Percentiles rank a stretch among this genome's conserved stretches.
Conservation (phyloP, 2,888 invertebrate species). For the Noctua pronuba region DNA sequence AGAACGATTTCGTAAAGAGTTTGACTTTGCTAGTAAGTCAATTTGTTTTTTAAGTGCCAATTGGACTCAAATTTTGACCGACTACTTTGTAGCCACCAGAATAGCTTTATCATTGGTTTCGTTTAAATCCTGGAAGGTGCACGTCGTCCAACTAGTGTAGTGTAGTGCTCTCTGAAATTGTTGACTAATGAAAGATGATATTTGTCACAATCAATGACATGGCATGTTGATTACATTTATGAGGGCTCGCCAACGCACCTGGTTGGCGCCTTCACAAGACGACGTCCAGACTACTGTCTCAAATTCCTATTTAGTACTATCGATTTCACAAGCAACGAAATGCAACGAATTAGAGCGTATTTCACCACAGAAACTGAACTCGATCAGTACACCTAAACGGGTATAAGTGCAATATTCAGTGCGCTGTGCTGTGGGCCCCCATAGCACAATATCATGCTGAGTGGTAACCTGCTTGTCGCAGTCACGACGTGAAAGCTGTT, state of each 20-base stretch:
- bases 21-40: not conserved
- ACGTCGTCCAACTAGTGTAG: not conserved
- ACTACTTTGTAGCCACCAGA: not conserved
- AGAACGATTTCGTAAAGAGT: not conserved
- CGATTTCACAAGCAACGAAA: not conserved
- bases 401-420: too few relatives aligned
- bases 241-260: slow-evolving; percentile 60
- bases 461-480: too few relatives aligned
- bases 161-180: not conserved
- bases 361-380: not conserved
- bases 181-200: slow-evolving; percentile 9
- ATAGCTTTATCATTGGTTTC: not conserved
- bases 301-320: slow-evolving; percentile 13
- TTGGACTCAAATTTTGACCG: not conserved
- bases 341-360: not conserved
- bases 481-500: too few relatives aligned
- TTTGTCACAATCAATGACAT: slow-evolving; percentile 32
- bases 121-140: not conserved
- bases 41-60: not conserved
- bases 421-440: too few relatives aligned
- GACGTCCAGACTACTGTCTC: not conserved
- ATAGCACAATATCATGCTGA: too few relatives aligned
- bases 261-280: slow-evolving; percentile 30
- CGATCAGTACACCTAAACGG: not conserved
- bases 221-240: slow-evolving; percentile 50